A percentile compares a stretch with the other conserved stretches of the same genome.
These are phyloP conservation scores for Cariama cristata DNA, from an alignment of 2,113 vertebrate genomes.

Conservation along the genomic window DNA sequence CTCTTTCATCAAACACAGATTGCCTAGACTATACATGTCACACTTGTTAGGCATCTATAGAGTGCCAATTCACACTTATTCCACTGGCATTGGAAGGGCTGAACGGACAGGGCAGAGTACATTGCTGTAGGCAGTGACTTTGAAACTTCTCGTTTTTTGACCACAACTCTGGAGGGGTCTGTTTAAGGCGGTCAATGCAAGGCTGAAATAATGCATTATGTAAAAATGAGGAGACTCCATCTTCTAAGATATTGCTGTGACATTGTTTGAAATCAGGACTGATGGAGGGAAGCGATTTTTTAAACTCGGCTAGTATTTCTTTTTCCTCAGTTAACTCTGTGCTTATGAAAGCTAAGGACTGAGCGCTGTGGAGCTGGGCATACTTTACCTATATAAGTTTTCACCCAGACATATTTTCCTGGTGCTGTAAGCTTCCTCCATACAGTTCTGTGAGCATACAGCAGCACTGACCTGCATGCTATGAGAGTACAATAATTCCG, in stretches of 20 bases:
- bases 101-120: not conserved
- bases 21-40: not conserved
- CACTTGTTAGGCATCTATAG: not conserved
- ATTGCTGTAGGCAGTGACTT: not conserved
- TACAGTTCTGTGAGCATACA: not conserved
- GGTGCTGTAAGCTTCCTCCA: constrained; percentile 35
- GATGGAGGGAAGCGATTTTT: not conserved
- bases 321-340: not conserved
- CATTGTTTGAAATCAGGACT: not conserved
- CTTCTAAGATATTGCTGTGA: not conserved
- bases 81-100: not conserved
- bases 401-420: constrained; percentile 54
- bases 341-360: not conserved
- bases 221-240: not conserved
- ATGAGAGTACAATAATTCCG: not conserved
- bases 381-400: constrained; percentile 41
- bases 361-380: not conserved
- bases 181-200: not conserved
- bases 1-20: not conserved
- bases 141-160: not conserved
- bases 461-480: not conserved
- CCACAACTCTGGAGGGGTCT: not conserved
- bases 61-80: not conserved
- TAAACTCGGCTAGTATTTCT: not conserved
- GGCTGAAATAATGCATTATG: not conserved